Evolutionary conservation across 1,140 invertebrate species (phyloP).

Genomic region (Papilio polytes): DNA sequence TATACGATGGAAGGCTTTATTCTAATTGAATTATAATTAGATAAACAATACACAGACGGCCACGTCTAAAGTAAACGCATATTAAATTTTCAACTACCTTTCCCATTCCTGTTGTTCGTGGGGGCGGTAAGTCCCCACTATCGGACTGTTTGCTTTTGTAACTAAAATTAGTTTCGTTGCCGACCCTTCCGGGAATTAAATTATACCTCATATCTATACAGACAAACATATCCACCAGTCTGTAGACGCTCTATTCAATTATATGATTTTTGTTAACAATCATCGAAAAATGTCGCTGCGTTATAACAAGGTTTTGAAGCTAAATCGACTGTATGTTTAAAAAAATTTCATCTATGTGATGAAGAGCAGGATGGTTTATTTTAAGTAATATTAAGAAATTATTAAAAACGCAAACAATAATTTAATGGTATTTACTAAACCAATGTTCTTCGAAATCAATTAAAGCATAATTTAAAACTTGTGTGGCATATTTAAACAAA

Average conservation of each 20-base stretch:
- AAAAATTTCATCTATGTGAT: too few relatives aligned
- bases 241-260: slow-evolving; percentile 10
- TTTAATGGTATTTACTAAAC: too few relatives aligned
- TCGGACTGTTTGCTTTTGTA: slow-evolving; percentile 68
- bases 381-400: not conserved
- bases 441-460: too few relatives aligned
- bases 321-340: not conserved
- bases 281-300: not conserved
- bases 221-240: not conserved
- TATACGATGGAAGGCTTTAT: too few relatives aligned
- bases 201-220: slow-evolving; percentile 54
- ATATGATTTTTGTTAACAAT: slow-evolving; percentile 5
- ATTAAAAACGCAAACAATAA: too few relatives aligned
- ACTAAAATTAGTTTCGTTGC: slow-evolving; percentile 75
- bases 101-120: slow-evolving; percentile 55
- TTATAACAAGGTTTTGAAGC: not conserved
- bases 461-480: too few relatives aligned
- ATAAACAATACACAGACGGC: slow-evolving; percentile 32
- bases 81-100: slow-evolving; percentile 67
- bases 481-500: too few relatives aligned
- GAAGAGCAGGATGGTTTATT: not conserved
- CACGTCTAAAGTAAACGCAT: slow-evolving; percentile 51
- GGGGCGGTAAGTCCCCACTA: slow-evolving; percentile 64
- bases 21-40: slow-evolving; percentile 20
- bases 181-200: slow-evolving; percentile 67